phyloP scores from a whole-genome alignment of 2,113 vertebrate genomes.

The Dolichotis patagonum region DNA sequence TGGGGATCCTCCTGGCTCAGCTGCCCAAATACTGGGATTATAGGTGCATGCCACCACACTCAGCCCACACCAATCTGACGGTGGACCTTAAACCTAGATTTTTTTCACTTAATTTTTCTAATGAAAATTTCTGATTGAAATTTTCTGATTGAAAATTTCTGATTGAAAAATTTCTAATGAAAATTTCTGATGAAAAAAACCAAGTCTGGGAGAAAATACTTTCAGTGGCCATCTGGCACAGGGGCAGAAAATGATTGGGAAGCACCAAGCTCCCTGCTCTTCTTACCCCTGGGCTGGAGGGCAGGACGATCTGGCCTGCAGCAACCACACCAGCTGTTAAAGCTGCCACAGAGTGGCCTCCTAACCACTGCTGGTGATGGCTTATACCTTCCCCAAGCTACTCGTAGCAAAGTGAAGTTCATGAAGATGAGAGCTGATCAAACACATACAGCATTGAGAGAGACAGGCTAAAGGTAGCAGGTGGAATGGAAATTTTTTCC shows the following conservation, averaged over 20 bases:
- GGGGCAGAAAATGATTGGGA: neutral
- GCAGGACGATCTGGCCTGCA: neutral
- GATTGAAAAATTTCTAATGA: too few relatives aligned
- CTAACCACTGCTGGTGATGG: neutral
- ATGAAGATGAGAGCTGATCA: neutral
- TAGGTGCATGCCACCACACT: neutral
- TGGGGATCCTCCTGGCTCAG: neutral
- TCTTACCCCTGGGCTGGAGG: neutral
- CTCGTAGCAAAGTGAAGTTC: neutral
- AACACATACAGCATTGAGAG: neutral
- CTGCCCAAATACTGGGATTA: neutral
- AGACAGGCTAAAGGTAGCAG: neutral
- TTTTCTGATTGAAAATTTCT: too few relatives aligned
- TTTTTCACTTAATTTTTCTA: neutral
- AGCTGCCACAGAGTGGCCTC: neutral
- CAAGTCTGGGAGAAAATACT: neutral
- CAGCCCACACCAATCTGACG: rapidly evolving
- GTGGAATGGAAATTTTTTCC: neutral
- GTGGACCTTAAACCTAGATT: neutral
- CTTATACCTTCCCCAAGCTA: neutral
- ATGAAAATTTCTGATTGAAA: too few relatives aligned
- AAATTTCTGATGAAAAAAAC: neutral
- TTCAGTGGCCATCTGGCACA: rapidly evolving
- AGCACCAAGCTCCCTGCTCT: rapidly evolving
- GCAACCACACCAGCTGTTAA: neutral